phyloP scores from a whole-genome alignment of 2,888 invertebrate genomes.

The Carcina quercana region DNA sequence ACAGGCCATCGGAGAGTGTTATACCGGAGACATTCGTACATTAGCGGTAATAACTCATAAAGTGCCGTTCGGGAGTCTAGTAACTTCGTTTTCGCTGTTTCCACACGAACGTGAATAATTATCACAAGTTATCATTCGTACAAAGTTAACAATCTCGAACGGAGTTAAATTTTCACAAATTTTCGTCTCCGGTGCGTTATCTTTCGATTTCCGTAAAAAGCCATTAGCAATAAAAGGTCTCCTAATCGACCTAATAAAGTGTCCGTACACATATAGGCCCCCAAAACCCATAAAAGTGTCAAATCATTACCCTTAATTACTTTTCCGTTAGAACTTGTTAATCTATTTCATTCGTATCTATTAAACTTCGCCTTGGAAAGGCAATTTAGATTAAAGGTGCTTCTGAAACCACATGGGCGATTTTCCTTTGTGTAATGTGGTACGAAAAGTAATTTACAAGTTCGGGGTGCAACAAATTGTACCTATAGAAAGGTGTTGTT shows the following conservation, averaged over 20 bases:
- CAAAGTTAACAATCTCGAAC: no score
- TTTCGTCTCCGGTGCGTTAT: conserved; percentile 8
- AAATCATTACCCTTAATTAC: conserved; percentile 57
- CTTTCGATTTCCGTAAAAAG: conserved; percentile 26
- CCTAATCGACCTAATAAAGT: conserved; percentile 47
- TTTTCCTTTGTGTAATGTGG: neutral
- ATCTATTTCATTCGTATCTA: conserved; percentile 11
- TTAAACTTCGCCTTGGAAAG: conserved; percentile 10
- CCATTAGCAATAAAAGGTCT: conserved; percentile 49
- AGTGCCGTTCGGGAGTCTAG: neutral
- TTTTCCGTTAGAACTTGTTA: conserved; percentile 31
- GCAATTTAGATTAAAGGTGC: conserved; percentile 2
- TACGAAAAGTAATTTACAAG: no score
- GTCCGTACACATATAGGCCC: conserved; percentile 33
- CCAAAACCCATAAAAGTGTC: conserved; percentile 49
- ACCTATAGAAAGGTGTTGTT: no score
- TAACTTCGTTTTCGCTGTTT: conserved; percentile 1
- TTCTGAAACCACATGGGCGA: neutral
- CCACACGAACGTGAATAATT: no score
- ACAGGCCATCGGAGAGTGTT: neutral
- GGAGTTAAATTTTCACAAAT: neutral
- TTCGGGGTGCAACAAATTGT: no score
- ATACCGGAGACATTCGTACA: conserved; percentile 1
- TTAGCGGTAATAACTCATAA: conserved; percentile 2
- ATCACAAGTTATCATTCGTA: no score